phyloP scores from a whole-genome alignment of 2,797 vertebrate genomes.

The Melanotaenia maccullochi region DNA sequence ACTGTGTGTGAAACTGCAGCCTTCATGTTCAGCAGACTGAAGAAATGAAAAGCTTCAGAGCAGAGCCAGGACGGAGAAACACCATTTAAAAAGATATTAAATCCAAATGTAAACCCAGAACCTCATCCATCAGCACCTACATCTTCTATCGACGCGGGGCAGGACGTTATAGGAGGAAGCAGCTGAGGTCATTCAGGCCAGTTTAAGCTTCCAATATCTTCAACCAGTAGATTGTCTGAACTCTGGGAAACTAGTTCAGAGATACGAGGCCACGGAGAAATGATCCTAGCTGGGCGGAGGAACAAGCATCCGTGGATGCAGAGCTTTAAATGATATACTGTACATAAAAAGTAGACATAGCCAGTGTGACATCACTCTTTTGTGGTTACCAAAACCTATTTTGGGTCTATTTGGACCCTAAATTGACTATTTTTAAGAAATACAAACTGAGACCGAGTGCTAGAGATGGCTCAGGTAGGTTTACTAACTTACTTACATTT shows the following conservation, averaged over 20 bases:
- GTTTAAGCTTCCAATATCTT: slow-evolving; percentile 1
- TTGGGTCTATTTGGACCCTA: too few species aligned
- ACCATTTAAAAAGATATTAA: slow-evolving; percentile 36
- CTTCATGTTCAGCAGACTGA: slow-evolving; percentile 15
- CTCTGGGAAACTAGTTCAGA: background rate
- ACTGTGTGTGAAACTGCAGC: slow-evolving; percentile 50
- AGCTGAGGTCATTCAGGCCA: background rate
- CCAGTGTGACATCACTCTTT: background rate
- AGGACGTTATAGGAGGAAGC: slow-evolving; percentile 17
- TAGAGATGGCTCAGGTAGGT: too few species aligned
- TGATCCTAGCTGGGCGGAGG: background rate
- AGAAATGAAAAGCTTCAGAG: slow-evolving; percentile 36
- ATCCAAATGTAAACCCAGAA: slow-evolving; percentile 71
- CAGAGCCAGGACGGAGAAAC: slow-evolving; percentile 47
- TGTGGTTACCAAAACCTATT: too few species aligned
- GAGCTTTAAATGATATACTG: background rate
- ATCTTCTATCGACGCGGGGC: slow-evolving; percentile 31
- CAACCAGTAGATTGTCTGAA: background rate
- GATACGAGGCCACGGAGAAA: too few species aligned
- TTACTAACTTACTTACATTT: too few species aligned
- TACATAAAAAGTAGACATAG: background rate
- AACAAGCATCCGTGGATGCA: background rate
- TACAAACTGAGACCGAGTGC: too few species aligned
- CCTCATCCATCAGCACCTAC: slow-evolving; percentile 46
- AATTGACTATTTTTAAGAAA: background rate